Evolutionary conservation across 2,113 vertebrate species (phyloP).

Genomic region (Larimichthys crocea): DNA sequence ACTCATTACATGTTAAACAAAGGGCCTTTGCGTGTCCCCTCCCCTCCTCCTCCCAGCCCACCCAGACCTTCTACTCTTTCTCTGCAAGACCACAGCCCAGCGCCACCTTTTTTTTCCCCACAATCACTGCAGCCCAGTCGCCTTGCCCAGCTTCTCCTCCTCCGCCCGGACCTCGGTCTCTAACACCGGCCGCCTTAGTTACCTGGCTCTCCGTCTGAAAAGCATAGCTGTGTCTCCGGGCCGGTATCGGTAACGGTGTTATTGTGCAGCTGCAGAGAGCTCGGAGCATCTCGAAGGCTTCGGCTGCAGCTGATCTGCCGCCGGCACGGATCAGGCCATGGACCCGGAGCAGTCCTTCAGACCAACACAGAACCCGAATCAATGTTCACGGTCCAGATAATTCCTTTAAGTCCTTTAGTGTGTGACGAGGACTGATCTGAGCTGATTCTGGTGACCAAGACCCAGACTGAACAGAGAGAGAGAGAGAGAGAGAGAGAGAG

Average conservation of each 20-base stretch:
- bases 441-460: background rate
- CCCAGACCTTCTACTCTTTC: conserved; percentile 27
- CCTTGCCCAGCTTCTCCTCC: background rate
- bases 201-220: conserved; percentile 84
- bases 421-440: background rate
- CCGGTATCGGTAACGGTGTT: conserved; percentile 66
- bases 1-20: background rate
- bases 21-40: conserved; percentile 13
- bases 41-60: background rate
- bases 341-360: conserved; percentile 17
- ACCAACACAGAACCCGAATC: background rate
- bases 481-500: no score
- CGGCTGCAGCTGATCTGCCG: conserved; percentile 50
- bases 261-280: conserved; percentile 62
- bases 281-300: conserved; percentile 81
- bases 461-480: background rate
- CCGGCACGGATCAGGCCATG: conserved; percentile 47
- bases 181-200: background rate
- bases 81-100: background rate
- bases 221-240: conserved; percentile 79
- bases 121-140: conserved; percentile 3
- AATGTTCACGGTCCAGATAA: background rate
- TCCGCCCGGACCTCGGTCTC: background rate
- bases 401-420: background rate
- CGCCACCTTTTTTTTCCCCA: conserved; percentile 1